Evolutionary conservation across 2,113 vertebrate species (phyloP).

Genomic region (Eublepharis macularius): DNA sequence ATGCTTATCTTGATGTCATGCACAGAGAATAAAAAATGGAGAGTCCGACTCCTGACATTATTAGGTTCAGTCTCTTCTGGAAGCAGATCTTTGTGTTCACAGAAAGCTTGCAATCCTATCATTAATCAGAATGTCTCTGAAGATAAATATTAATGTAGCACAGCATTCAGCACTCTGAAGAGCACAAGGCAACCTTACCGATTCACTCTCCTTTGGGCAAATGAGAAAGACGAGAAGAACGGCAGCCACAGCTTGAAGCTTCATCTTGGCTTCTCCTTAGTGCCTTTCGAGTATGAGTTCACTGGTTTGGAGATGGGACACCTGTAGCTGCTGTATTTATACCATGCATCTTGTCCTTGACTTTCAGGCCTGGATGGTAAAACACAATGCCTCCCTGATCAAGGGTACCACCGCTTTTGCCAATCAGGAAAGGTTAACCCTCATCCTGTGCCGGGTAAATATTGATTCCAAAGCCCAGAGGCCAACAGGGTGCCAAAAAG

Average conservation of each 20-base stretch:
- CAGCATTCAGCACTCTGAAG: background rate
- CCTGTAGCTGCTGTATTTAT: background rate
- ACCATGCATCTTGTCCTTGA: background rate
- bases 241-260: background rate
- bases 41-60: too few relatives aligned
- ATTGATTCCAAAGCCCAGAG: background rate
- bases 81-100: background rate
- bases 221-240: background rate
- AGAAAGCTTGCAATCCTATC: background rate
- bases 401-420: background rate
- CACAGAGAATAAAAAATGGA: too few relatives aligned
- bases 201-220: background rate
- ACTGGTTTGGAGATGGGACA: background rate
- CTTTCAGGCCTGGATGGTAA: background rate
- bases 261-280: constrained; percentile 2
- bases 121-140: background rate
- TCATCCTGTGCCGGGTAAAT: background rate
- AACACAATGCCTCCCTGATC: background rate
- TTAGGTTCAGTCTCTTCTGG: too few relatives aligned
- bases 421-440: constrained; percentile 1
- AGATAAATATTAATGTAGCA: background rate
- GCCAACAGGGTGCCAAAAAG: too few relatives aligned
- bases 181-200: background rate
- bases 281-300: background rate
- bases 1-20: too few relatives aligned